These are phyloP conservation scores for Archaeoteleia sp. DNA, from an alignment of 2,888 invertebrate species.

Conservation along the genomic window DNA sequence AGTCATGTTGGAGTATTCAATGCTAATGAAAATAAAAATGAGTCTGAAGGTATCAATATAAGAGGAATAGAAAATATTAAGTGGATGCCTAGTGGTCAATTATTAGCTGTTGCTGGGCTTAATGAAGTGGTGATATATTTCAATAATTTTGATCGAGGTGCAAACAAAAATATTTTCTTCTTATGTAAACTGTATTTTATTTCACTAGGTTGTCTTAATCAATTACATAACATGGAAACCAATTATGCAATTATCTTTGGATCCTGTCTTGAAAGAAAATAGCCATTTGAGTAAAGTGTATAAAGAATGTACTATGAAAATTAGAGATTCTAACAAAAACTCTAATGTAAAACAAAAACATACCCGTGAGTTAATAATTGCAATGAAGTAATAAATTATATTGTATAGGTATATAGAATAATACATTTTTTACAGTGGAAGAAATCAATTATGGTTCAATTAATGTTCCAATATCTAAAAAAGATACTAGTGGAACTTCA, in stretches of 20 bases:
- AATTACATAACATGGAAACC: conserved; percentile 71
- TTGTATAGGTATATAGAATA: conserved; percentile 18
- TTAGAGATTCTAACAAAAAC: conserved; percentile 54
- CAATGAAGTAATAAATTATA: conserved; percentile 6
- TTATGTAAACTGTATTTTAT: neutral
- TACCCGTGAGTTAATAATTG: conserved; percentile 59
- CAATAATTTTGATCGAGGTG: neutral
- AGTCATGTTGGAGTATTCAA: conserved; percentile 66
- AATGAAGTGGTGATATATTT: conserved; percentile 66
- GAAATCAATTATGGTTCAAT: conserved; percentile 67
- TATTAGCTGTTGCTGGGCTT: conserved; percentile 67
- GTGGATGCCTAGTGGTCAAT: conserved; percentile 70
- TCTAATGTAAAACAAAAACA: conserved; percentile 50
- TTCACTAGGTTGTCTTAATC: conserved; percentile 64
- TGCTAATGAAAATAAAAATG: conserved; percentile 52
- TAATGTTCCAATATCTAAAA: conserved; percentile 65
- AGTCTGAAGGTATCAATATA: conserved; percentile 48
- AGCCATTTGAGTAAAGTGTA: conserved; percentile 67
- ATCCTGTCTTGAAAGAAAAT: conserved; percentile 66
- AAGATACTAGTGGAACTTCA: conserved; percentile 53
- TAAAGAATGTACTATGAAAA: conserved; percentile 61
- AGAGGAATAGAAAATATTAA: conserved; percentile 67
- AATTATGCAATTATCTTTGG: conserved; percentile 62
- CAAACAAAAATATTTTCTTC: neutral
- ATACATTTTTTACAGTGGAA: conserved; percentile 61